Percentiles rank a stretch among this genome's conserved stretches.
These are phyloP conservation scores for Myanophis thanlyinensis DNA, from an alignment of 2,113 vertebrate genomes.

Conservation along the genomic window DNA sequence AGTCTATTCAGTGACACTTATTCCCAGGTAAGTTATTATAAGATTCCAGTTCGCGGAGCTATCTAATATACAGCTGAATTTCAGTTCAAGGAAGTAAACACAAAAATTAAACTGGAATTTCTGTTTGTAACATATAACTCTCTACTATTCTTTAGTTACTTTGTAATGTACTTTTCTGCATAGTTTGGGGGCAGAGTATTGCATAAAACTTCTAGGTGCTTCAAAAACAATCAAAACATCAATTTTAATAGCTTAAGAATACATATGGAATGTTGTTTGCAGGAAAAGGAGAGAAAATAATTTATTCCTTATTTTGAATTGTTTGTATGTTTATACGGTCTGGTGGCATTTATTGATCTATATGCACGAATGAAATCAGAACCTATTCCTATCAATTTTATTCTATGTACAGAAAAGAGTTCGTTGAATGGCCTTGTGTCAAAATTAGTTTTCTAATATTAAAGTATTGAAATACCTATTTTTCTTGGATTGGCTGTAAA, in stretches of 20 bases:
- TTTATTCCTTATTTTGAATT: neutral
- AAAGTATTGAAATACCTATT: neutral
- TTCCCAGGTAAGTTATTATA: neutral
- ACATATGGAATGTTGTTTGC: neutral
- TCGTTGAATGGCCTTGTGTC: neutral
- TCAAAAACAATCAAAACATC: neutral
- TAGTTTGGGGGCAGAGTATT: neutral
- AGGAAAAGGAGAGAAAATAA: neutral
- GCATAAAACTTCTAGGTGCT: neutral
- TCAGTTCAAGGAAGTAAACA: neutral
- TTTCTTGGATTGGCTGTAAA: neutral
- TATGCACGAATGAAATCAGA: neutral
- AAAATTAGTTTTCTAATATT: neutral
- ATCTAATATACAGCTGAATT: neutral
- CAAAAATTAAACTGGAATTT: neutral
- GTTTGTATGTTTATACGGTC: neutral
- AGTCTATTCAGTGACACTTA: neutral
- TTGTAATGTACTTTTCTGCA: neutral
- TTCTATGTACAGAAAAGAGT: neutral
- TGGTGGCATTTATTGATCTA: neutral
- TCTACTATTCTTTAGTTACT: neutral
- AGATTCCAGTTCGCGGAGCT: neutral
- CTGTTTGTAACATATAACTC: neutral
- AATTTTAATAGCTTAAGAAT: neutral
- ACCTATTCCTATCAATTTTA: conserved; percentile 1